Base-by-base conservation (phyloP, 2,797 vertebrate species). In the Diplodus sargus region DNA sequence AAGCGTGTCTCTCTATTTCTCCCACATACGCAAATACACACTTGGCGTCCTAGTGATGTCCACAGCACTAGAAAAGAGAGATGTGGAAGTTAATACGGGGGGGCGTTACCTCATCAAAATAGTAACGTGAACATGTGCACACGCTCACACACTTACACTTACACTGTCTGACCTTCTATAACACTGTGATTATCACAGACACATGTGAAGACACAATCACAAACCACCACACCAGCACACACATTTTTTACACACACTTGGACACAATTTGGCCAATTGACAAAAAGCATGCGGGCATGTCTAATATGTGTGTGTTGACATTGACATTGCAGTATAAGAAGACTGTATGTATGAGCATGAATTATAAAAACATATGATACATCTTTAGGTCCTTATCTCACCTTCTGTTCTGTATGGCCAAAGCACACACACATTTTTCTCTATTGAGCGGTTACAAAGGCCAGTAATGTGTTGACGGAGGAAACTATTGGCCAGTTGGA, bases 391-490 rank as follows among this genome's bases (percentile, higher is more conserved):
- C 25, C 23, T 53, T 57, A 57, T 56, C 4, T 58, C 39, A 12
- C 3, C 2, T 7, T 71, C 0, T 18, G 1, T 25, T 17, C 8
- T 30, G 17, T 23, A 16, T 11, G 60, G 10, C 39, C 39, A 10
- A 39, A 39, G 39, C 39, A 39, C 39, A 11, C 10, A 39, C 39
- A 39, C 39, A 7, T 39, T 39, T 39, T 39, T 39, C 39, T 39
- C 9, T 39, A 52, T 63, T 42, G 57, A 71, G 69, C 52, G 48
- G 43, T 58, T 18, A 8, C 3, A 2, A 48, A 53, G 39, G 57
- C 43, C 15, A 9, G 22, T 49, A 76, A 79, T 54, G 84, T 78
- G 77, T 80, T 57, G 85, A 80, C 34, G 70, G 59, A 73, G 70
- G 69, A 57, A 74, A 67, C 63, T 18, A 81, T 39, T 4, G 78